Percentiles rank a stretch among this genome's conserved stretches.
Evolutionary conservation across 2,113 vertebrate genomes (phyloP).

Genomic region (Charadrius vociferus): DNA sequence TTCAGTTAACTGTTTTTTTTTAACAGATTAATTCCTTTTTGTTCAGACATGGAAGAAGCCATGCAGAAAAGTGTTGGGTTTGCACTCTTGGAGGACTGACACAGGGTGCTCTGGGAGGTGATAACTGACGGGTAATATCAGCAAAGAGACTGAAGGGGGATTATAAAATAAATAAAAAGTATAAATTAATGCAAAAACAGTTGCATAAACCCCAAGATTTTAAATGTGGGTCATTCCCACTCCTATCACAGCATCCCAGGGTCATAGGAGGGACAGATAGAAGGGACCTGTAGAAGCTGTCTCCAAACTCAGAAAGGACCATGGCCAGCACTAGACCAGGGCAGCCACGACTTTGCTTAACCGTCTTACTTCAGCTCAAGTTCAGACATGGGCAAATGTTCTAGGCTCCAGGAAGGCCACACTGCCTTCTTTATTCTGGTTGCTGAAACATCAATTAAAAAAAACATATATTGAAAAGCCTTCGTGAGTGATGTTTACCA

Average conservation of each 20-base stretch:
- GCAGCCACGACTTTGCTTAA: not conserved
- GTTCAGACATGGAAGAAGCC: not conserved
- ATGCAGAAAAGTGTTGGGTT: not conserved
- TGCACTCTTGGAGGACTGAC: not conserved
- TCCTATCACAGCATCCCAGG: no score
- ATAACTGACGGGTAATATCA: not conserved
- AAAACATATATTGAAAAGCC: not conserved
- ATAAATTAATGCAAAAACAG: not conserved
- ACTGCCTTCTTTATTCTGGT: not conserved
- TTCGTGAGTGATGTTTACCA: not conserved
- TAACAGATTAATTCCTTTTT: slow-evolving; percentile 20
- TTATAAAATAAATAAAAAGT: not conserved
- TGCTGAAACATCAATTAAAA: not conserved
- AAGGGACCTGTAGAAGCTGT: not conserved
- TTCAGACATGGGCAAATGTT: not conserved
- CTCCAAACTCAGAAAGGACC: not conserved
- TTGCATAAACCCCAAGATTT: not conserved
- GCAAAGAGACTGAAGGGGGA: not conserved
- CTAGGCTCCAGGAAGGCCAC: not conserved
- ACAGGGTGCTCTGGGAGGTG: not conserved
- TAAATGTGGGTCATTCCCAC: not conserved
- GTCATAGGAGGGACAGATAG: no score
- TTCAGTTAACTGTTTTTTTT: not conserved
- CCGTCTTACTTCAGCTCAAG: not conserved
- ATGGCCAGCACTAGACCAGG: not conserved